Conservation (phyloP, 2,113 vertebrate species). For the Aphyosemion australe region DNA sequence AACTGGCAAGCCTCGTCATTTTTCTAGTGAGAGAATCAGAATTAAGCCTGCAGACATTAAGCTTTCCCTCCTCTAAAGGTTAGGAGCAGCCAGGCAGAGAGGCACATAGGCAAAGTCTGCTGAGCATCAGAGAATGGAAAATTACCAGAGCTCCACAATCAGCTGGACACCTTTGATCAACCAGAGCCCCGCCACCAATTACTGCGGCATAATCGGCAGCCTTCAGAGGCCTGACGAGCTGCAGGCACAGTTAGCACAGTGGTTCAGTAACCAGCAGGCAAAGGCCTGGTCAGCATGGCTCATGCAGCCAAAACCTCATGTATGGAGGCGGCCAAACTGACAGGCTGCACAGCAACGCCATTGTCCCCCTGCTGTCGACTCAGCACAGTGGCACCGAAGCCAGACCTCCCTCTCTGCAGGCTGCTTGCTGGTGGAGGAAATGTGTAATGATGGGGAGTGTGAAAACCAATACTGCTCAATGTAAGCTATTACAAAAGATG, state of each 20-base stretch:
- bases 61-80: not conserved
- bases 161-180: constrained; percentile 67
- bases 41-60: constrained; percentile 24
- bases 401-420: constrained; percentile 44
- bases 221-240: constrained; percentile 53
- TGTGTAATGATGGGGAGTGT: constrained; percentile 27
- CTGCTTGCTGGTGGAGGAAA: constrained; percentile 30
- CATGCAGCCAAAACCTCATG: constrained; percentile 48
- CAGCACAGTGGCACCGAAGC: constrained; percentile 51
- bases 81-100: constrained; percentile 22
- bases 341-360: constrained; percentile 61
- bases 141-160: constrained; percentile 59
- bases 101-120: constrained; percentile 28
- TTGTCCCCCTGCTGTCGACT: constrained; percentile 67
- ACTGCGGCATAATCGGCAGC: constrained; percentile 53
- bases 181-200: constrained; percentile 60
- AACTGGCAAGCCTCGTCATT: constrained; percentile 11
- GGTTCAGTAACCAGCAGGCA: constrained; percentile 65
- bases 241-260: constrained; percentile 54
- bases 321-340: constrained; percentile 56
- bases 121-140: constrained; percentile 58
- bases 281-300: constrained; percentile 51
- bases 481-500: too few relatives aligned
- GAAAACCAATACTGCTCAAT: constrained; percentile 6
- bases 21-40: constrained; percentile 31